Evolutionary conservation across 2,113 vertebrate genomes (phyloP).

Genomic region (Macaca nemestrina): DNA sequence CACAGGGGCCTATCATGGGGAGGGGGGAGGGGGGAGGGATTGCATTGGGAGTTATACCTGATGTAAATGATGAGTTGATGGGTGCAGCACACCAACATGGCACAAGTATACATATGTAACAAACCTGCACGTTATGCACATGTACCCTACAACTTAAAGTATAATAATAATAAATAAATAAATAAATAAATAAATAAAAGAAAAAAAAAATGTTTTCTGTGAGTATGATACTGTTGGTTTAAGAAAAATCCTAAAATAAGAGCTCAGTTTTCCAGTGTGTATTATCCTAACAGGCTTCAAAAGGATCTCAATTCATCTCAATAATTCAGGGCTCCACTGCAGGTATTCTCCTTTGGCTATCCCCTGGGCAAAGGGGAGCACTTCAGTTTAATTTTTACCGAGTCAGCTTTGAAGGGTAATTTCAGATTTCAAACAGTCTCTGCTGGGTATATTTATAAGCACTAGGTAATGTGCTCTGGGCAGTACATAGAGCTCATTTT

Average conservation of each 20-base stretch:
- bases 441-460: not conserved
- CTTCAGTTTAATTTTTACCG: conserved; percentile 39
- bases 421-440: not conserved
- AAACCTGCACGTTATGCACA: no score
- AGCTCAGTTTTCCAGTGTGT: not conserved
- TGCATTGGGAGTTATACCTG: no score
- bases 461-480: not conserved
- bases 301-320: not conserved
- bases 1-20: no score
- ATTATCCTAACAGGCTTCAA: not conserved
- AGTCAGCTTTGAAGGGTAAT: conserved; percentile 11
- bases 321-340: not conserved
- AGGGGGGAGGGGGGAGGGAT: no score
- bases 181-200: no score
- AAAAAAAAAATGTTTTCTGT: not conserved
- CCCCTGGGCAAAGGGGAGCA: not conserved
- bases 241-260: not conserved
- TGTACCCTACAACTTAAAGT: no score
- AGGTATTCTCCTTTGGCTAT: not conserved
- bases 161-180: no score
- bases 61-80: no score
- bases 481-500: not conserved
- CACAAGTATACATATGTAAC: no score
- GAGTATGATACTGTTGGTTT: not conserved
- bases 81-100: no score